A percentile compares a stretch with the other conserved stretches of the same genome.
phyloP scores from a whole-genome alignment of 2,888 invertebrate genomes.

The Lycaena phlaeas region DNA sequence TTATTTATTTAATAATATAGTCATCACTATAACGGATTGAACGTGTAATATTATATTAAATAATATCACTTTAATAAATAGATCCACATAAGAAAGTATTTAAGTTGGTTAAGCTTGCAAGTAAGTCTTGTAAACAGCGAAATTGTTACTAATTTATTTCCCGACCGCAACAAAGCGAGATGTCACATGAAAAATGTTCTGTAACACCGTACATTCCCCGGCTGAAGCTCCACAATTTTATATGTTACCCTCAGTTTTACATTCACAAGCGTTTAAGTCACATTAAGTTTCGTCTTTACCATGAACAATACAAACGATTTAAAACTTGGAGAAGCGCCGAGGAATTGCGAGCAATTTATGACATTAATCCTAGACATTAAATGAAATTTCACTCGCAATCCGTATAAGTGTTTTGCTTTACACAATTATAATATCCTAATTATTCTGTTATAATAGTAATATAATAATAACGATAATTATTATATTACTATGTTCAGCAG shows the following conservation, averaged over 20 bases:
- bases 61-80: too few species aligned
- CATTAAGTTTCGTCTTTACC: slow-evolving; percentile 50
- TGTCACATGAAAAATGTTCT: slow-evolving; percentile 67
- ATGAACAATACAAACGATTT: slow-evolving; percentile 53
- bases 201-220: slow-evolving; percentile 48
- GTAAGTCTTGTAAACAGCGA: slow-evolving; percentile 66
- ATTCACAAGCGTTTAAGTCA: slow-evolving; percentile 52
- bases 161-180: slow-evolving; percentile 69
- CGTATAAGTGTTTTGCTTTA: slow-evolving; percentile 37
- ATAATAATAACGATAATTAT: too few species aligned
- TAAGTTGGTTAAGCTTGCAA: neutral
- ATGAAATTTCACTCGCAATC: slow-evolving; percentile 44
- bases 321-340: slow-evolving; percentile 40
- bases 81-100: neutral
- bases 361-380: slow-evolving; percentile 54
- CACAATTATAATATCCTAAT: too few species aligned
- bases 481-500: too few species aligned
- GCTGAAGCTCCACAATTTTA: slow-evolving; percentile 46
- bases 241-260: slow-evolving; percentile 51
- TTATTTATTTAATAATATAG: too few species aligned
- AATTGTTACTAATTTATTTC: slow-evolving; percentile 72
- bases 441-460: too few species aligned
- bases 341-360: slow-evolving; percentile 49
- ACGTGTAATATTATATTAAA: too few species aligned
- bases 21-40: too few species aligned